Evolutionary conservation across 1,140 invertebrate species (phyloP).

Genomic region (Micrasema minimum): DNA sequence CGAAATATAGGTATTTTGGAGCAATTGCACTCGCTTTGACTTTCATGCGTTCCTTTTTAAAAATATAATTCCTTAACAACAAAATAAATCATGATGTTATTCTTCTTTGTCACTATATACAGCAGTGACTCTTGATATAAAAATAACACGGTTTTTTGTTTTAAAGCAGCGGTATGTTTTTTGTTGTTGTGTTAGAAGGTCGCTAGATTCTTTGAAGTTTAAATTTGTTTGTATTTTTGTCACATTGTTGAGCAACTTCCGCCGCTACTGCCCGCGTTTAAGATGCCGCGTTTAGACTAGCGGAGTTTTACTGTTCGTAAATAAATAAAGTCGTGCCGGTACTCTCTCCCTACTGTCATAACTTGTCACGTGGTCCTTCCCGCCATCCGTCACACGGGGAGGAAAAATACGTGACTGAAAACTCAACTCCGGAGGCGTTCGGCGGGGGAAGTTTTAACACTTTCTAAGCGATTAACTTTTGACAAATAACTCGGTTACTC

Average conservation of each 20-base stretch:
- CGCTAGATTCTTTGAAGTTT: neutral
- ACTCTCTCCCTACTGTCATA: neutral
- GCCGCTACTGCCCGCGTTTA: slow-evolving; percentile 5
- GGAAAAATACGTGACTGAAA: slow-evolving; percentile 22
- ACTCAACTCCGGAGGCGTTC: neutral
- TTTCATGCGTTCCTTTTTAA: no score
- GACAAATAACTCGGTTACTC: no score
- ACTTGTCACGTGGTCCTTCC: slow-evolving; percentile 2
- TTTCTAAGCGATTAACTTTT: neutral
- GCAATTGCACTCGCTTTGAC: no score
- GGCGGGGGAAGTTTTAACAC: slow-evolving; percentile 1
- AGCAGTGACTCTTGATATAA: no score
- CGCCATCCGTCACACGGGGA: slow-evolving; percentile 6
- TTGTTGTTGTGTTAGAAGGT: no score
- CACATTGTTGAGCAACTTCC: slow-evolving; percentile 10
- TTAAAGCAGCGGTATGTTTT: no score
- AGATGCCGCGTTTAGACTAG: slow-evolving; percentile 5
- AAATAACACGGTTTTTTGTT: no score
- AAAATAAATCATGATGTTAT: no score
- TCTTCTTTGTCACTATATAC: no score
- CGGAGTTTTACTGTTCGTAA: slow-evolving; percentile 13
- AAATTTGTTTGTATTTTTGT: slow-evolving; percentile 26
- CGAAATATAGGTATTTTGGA: no score
- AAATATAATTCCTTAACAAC: no score
- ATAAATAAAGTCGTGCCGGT: neutral